Evolutionary conservation across 2,113 vertebrate genomes (phyloP).

Genomic region (Alethe castanea): DNA sequence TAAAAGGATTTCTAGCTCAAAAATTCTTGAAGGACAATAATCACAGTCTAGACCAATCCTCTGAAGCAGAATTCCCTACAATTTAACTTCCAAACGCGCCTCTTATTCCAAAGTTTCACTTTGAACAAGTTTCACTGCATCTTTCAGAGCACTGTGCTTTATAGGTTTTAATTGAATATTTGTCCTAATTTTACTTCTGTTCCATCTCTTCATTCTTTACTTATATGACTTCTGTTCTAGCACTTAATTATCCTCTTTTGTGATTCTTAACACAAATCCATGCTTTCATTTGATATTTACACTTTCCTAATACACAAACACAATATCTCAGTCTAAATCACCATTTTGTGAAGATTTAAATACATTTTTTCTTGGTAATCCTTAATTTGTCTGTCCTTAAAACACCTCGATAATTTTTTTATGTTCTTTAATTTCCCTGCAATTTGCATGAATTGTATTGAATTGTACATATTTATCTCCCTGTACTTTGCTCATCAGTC

Average conservation of each 20-base stretch:
- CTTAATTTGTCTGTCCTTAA: neutral
- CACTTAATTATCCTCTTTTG: neutral
- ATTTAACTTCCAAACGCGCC: neutral
- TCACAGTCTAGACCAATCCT: neutral
- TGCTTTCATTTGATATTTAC: neutral
- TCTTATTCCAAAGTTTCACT: neutral
- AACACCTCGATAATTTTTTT: neutral
- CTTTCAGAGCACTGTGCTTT: neutral
- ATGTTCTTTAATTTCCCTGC: neutral
- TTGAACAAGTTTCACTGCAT: neutral
- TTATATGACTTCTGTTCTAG: neutral
- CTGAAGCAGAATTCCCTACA: neutral
- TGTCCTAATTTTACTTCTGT: neutral
- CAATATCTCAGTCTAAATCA: neutral
- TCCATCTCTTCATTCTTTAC: neutral
- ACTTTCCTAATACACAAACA: neutral
- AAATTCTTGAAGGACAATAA: neutral
- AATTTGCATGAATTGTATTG: neutral
- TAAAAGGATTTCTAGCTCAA: neutral
- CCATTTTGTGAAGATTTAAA: neutral
- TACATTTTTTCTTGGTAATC: neutral
- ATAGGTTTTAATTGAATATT: neutral
- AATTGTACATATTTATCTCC: neutral
- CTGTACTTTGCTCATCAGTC: neutral
- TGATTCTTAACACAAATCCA: neutral